phyloP scores from a whole-genome alignment of 2,888 invertebrate species.

The Rhingia campestris region DNA sequence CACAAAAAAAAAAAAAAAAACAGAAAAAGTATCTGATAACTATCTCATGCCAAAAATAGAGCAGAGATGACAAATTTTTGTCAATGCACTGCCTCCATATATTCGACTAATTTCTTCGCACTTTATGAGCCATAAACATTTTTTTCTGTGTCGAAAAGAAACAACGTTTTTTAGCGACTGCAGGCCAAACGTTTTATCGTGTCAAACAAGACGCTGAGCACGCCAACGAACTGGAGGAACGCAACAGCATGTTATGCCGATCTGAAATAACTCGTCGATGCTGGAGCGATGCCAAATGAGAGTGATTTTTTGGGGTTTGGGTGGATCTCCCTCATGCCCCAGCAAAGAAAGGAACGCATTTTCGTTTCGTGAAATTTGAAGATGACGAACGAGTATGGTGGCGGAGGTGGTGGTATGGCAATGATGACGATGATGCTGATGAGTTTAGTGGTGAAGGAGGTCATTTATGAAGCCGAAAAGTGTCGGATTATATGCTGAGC shows the following conservation, averaged over 20 bases:
- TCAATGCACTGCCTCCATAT: neutral
- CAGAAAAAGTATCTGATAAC: conserved; percentile 21
- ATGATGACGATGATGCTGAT: neutral
- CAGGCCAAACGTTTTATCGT: conserved; percentile 22
- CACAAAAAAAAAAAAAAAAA: conserved; percentile 38
- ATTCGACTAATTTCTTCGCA: conserved; percentile 23
- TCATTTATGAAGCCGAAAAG: conserved; percentile 4
- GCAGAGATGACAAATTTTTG: conserved; percentile 39
- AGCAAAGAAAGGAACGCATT: conserved; percentile 3
- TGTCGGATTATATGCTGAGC: neutral
- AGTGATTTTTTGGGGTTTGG: conserved; percentile 5
- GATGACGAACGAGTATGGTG: conserved; percentile 32
- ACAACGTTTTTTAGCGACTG: conserved; percentile 3
- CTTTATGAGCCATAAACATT: conserved; percentile 51
- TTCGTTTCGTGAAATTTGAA: conserved; percentile 21
- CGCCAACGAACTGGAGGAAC: conserved; percentile 29
- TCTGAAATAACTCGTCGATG: conserved; percentile 48
- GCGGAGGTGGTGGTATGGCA: conserved; percentile 5
- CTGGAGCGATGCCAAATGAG: conserved; percentile 55
- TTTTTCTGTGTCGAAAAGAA: conserved; percentile 8
- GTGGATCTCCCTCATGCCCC: conserved; percentile 6
- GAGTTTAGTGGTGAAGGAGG: conserved; percentile 1
- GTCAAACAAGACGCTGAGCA: conserved; percentile 13
- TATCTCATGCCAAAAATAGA: conserved; percentile 37
- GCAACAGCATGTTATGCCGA: conserved; percentile 37